Conservation (phyloP, 2,888 invertebrate species). For the Phoronis australis region DNA sequence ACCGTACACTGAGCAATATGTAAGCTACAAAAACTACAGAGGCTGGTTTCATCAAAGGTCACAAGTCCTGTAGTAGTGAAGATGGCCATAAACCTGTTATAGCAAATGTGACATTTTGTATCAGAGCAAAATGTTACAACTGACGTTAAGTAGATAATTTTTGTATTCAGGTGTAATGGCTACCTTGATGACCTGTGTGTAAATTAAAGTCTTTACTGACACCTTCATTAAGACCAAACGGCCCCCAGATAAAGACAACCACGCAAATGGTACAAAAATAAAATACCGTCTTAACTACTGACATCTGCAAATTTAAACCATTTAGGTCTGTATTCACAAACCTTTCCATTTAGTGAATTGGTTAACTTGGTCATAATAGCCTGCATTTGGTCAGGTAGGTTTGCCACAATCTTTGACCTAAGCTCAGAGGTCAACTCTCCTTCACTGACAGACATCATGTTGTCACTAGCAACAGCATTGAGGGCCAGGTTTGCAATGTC, state of each 20-base stretch:
- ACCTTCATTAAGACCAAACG: too few relatives aligned
- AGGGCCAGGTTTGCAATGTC: slow-evolving; percentile 77
- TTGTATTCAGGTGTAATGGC: too few relatives aligned
- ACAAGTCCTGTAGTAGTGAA: too few relatives aligned
- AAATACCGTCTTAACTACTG: not conserved
- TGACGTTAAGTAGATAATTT: too few relatives aligned
- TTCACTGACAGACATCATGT: slow-evolving; percentile 35
- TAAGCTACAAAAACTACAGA: too few relatives aligned
- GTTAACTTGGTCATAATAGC: slow-evolving; percentile 65
- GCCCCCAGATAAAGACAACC: not conserved
- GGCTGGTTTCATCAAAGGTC: too few relatives aligned
- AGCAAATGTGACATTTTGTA: too few relatives aligned
- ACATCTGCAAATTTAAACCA: not conserved
- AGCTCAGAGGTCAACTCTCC: slow-evolving; percentile 51
- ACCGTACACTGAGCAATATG: too few relatives aligned
- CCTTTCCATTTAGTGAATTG: slow-evolving; percentile 64
- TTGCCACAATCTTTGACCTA: slow-evolving; percentile 50
- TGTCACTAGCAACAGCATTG: slow-evolving; percentile 64
- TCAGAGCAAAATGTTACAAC: too few relatives aligned
- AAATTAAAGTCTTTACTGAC: too few relatives aligned
- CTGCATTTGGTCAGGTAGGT: slow-evolving; percentile 63
- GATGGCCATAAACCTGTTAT: too few relatives aligned
- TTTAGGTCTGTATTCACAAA: slow-evolving; percentile 11
- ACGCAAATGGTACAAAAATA: not conserved
- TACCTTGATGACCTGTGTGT: too few relatives aligned